Percentiles rank a stretch among this genome's conserved stretches.
These are phyloP conservation scores for Chloroclysta siterata DNA, from an alignment of 2,888 invertebrate species.

Conservation along the genomic window DNA sequence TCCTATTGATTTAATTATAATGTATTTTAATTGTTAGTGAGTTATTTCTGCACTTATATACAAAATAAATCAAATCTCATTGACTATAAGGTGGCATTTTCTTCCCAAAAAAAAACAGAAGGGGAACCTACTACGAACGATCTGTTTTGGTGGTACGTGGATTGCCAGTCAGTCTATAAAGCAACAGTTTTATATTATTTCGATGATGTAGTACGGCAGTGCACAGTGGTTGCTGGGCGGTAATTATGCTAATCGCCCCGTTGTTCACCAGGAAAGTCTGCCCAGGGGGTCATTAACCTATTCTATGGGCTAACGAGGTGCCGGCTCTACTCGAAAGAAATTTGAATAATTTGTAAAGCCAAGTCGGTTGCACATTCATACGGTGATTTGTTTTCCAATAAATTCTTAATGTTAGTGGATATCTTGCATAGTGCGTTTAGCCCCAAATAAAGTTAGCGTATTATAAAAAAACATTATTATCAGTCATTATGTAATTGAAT, in stretches of 20 bases:
- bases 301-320: constrained; percentile 28
- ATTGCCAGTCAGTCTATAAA: not conserved
- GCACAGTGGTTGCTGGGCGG: constrained; percentile 39
- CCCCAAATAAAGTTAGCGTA: too few species aligned
- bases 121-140: not conserved
- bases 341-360: constrained; percentile 26
- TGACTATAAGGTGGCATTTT: too few species aligned
- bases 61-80: too few species aligned
- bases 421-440: too few species aligned
- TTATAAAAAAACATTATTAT: too few species aligned
- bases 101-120: too few species aligned
- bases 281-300: constrained; percentile 29
- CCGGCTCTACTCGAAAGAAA: constrained; percentile 26
- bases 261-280: constrained; percentile 35
- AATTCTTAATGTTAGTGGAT: too few species aligned
- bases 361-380: constrained; percentile 8
- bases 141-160: not conserved
- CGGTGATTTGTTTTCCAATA: not conserved
- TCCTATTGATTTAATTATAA: too few species aligned
- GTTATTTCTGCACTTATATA: too few species aligned
- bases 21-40: too few species aligned
- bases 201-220: constrained; percentile 25
- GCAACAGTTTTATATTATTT: constrained; percentile 11
- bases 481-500: too few species aligned
- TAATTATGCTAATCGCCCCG: constrained; percentile 37